Evolutionary conservation across 2,113 vertebrate species (phyloP).

Genomic region (Castor canadensis): DNA sequence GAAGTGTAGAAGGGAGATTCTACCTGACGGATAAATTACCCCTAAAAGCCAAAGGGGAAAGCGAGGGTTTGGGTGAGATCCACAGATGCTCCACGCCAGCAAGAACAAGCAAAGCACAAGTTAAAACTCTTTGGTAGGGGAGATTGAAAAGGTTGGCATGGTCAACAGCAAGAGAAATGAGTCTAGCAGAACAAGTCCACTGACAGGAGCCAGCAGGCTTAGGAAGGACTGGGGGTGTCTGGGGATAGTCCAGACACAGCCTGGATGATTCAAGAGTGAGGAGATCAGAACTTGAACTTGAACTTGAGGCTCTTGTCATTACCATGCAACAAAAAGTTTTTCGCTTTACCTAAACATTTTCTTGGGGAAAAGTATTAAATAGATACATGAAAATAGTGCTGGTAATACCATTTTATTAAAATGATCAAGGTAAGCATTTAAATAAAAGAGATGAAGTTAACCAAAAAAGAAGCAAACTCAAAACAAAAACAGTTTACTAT

Average conservation of each 20-base stretch:
- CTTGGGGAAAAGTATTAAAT: not conserved
- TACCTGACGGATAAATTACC: too few relatives aligned
- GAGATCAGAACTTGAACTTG: not conserved
- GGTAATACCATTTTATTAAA: not conserved
- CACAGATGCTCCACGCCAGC: not conserved
- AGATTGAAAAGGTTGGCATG: not conserved
- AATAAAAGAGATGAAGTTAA: not conserved
- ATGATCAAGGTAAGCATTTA: not conserved
- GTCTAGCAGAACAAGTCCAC: not conserved
- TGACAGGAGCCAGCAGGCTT: too few relatives aligned
- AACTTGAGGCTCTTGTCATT: not conserved
- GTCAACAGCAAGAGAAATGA: not conserved
- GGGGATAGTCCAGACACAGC: rapidly evolving
- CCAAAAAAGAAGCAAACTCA: not conserved
- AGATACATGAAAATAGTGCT: not conserved
- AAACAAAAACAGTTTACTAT: not conserved
- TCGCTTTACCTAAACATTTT: not conserved
- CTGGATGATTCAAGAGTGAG: rapidly evolving
- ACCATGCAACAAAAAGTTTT: too few relatives aligned
- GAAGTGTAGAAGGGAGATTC: not conserved
- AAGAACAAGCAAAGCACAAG: not conserved
- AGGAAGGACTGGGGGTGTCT: rapidly evolving
- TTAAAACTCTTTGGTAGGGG: not conserved
- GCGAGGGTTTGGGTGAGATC: not conserved
- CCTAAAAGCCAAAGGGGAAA: not conserved